Evolutionary conservation across 2,888 invertebrate genomes (phyloP), one percentile per base, ranked within the genome.

Genomic region (Eucriotettix oculatus): DNA sequence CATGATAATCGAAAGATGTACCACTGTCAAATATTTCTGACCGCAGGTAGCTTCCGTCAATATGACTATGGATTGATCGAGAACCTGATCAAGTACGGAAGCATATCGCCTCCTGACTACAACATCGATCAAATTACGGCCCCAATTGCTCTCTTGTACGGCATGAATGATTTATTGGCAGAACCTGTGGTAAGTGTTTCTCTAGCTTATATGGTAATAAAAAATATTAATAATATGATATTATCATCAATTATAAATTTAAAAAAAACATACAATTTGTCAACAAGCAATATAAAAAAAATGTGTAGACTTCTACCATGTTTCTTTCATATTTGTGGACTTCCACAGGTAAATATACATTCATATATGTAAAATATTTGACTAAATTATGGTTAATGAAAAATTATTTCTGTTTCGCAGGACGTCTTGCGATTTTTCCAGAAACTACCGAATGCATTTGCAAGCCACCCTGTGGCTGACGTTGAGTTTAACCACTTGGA

Each of bases 401-500:
- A 7, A 48, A 14, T 9, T 48, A 12, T 48, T n/a, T 12, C n/a
- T 48, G 48, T 41, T 53, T 58, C 54, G 10, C 16, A 58, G 58
- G 58, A 58, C 48, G 58, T 58, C 40, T 41, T n/a, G 14, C 16
- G 54, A 10, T 17, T 58, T 1, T 53, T 42, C 17, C 40, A 53
- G 42, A 42, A 16, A 42, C 41, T 58, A 5, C 52, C 42, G 2
- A 58, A 58, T n/a, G 16, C 54, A 11, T 42, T 58, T 10, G 40
- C 16, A 10, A 54, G 42, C 16, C 41, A 42, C 52, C 52, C 41
- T 11, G 54, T 58, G 29, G 10, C n/a, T n/a, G 29, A 55, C 12
- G 41, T n/a, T 41, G 42, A 29, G 40, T 58, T 58, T 17, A 58
- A 58, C 14, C 58, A 58, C 48, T 16, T 58, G 54, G 58, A 58